phyloP scores from a whole-genome alignment of 2,113 vertebrate species.

The Microcebus ravelobensis region DNA sequence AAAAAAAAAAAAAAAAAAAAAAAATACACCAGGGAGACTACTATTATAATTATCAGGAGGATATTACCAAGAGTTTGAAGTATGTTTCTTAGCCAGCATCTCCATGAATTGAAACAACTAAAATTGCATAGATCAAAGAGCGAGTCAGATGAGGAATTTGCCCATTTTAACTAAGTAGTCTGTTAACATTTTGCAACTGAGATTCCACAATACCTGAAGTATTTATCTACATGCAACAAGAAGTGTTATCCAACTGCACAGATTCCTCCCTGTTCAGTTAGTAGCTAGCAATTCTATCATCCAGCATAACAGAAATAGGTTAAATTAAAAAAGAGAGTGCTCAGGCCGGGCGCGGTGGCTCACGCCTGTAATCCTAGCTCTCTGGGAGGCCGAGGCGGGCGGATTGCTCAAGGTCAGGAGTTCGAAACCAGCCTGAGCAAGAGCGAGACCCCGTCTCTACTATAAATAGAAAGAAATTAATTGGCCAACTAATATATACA shows the following conservation, averaged over 20 bases:
- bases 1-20: no score
- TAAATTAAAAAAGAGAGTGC: not conserved
- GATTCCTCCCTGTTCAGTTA: not conserved
- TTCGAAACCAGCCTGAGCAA: no score
- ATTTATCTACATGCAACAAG: not conserved
- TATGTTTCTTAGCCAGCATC: not conserved
- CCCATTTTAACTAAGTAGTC: not conserved
- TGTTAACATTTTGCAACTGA: not conserved
- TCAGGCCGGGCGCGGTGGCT: no score
- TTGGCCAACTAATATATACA: no score
- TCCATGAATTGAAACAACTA: not conserved
- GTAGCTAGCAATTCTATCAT: not conserved
- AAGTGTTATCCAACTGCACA: not conserved
- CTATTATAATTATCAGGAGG: not conserved
- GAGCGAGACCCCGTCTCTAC: no score
- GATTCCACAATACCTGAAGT: not conserved
- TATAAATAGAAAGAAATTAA: no score
- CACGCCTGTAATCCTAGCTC: no score
- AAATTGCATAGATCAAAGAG: not conserved
- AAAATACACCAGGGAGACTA: not conserved
- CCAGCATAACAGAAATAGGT: not conserved
- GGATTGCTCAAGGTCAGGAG: no score
- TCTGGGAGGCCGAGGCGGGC: no score
- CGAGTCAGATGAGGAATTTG: not conserved
- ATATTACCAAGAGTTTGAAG: not conserved